Percentiles rank a stretch among this genome's conserved stretches.
phyloP scores from a whole-genome alignment of 2,113 vertebrate genomes.

The Agapornis roseicollis region DNA sequence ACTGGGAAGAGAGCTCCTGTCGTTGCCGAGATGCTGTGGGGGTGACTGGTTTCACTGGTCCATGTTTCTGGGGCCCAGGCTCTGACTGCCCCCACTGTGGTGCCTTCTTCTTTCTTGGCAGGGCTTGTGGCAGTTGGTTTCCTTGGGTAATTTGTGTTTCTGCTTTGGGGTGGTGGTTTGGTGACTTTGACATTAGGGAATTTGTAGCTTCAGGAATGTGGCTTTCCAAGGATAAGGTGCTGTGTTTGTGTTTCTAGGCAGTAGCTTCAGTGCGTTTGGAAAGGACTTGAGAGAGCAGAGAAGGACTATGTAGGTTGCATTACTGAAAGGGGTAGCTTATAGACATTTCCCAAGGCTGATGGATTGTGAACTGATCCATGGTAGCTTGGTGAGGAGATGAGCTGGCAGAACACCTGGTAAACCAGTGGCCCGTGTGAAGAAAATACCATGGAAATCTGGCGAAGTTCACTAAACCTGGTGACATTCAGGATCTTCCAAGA shows the following conservation, averaged over 20 bases:
- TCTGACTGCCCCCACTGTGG: not conserved
- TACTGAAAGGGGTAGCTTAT: not conserved
- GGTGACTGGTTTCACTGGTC: not conserved
- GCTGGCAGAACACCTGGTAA: not conserved
- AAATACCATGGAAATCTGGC: not conserved
- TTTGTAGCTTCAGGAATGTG: not conserved
- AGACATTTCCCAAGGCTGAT: not conserved
- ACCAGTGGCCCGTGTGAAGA: fast-evolving
- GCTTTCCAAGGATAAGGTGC: not conserved
- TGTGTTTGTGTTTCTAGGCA: not conserved
- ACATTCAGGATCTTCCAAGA: not conserved
- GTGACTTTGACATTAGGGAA: not conserved
- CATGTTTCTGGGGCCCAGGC: not conserved
- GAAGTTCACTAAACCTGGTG: not conserved
- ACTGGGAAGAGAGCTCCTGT: not conserved
- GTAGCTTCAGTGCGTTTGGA: fast-evolving
- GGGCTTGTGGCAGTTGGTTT: not conserved
- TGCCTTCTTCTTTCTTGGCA: not conserved
- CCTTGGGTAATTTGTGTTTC: not conserved
- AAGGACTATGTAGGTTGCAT: fast-evolving
- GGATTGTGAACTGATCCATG: not conserved
- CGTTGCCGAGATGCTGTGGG: not conserved
- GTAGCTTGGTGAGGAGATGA: not conserved
- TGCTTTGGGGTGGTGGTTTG: not conserved
- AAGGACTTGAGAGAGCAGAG: not conserved